Percentiles rank a stretch among this genome's conserved stretches.
Conservation (phyloP, 2,888 invertebrate genomes). For the Ferrisia virgata region DNA sequence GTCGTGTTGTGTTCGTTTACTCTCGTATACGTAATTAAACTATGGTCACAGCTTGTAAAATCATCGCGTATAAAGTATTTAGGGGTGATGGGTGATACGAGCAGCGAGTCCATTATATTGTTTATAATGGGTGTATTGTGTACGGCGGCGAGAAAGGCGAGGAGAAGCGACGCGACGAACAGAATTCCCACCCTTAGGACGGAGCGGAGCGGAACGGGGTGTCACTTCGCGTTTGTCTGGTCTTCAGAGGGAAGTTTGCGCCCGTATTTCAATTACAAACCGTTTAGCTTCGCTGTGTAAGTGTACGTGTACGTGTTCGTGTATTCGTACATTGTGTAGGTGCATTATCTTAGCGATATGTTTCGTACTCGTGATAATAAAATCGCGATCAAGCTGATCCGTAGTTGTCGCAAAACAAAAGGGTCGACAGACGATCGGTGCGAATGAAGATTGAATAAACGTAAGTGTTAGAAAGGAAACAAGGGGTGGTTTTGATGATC, state of each 20-base stretch:
- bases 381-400: neutral
- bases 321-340: no score
- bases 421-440: neutral
- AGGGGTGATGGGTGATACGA: neutral
- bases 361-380: neutral
- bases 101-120: neutral
- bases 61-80: neutral
- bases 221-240: no score
- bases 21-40: neutral
- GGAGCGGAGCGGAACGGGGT: no score
- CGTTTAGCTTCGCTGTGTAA: neutral
- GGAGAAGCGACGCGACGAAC: no score
- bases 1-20: neutral
- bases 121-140: neutral
- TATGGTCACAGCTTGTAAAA: neutral
- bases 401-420: neutral
- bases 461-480: no score
- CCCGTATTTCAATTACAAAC: conserved; percentile 6
- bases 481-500: neutral
- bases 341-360: neutral
- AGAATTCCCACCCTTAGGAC: no score
- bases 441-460: no score
- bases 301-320: no score
- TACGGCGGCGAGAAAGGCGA: no score
- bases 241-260: neutral